These are phyloP conservation scores for Colaptes auratus DNA, from an alignment of 2,113 vertebrate genomes.

Conservation along the genomic window DNA sequence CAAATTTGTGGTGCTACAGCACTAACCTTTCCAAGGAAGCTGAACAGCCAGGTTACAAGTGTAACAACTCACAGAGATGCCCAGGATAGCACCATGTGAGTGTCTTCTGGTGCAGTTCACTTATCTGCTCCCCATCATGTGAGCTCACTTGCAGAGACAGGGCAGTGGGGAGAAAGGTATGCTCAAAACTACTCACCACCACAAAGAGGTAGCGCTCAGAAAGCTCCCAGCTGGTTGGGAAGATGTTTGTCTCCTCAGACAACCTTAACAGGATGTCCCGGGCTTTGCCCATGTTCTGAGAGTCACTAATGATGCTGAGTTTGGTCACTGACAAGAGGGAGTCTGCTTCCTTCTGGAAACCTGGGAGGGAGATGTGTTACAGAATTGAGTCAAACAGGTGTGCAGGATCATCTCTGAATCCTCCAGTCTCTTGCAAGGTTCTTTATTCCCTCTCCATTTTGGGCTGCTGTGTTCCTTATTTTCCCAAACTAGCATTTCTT, in stretches of 20 bases:
- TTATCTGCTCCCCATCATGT: accelerated
- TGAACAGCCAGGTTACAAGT: not conserved
- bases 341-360: conserved; percentile 91
- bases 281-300: conserved; percentile 81
- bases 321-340: conserved; percentile 86
- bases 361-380: conserved; percentile 60
- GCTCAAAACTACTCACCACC: conserved; percentile 77
- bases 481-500: not conserved
- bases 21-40: not conserved
- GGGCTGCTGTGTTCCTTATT: not conserved
- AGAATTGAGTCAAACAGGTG: not conserved
- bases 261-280: conserved; percentile 82
- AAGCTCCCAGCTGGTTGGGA: conserved; percentile 81
- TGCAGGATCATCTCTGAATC: not conserved
- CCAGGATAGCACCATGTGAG: not conserved
- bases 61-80: not conserved
- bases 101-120: not conserved
- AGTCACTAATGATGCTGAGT: conserved; percentile 80
- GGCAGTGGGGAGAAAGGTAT: accelerated
- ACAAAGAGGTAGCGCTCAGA: conserved; percentile 86
- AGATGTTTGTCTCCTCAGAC: conserved; percentile 86
- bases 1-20: not conserved
- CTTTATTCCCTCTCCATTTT: not conserved
- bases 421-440: not conserved
- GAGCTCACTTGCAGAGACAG: not conserved